These are phyloP conservation scores for Panzeria rudis DNA, from an alignment of 2,888 invertebrate species.

Conservation along the genomic window DNA sequence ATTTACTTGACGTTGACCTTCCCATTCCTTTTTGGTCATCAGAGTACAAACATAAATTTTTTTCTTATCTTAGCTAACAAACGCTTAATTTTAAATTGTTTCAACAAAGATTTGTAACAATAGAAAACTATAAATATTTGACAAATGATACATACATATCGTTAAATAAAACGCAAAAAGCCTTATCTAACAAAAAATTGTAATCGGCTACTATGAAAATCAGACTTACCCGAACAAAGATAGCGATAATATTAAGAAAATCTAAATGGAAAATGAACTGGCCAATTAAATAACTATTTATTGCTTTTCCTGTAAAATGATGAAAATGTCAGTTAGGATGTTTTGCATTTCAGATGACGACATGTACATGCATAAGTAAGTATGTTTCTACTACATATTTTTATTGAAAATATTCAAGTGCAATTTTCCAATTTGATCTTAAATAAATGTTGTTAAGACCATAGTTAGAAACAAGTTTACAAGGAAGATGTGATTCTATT, in stretches of 20 bases:
- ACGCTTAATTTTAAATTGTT: neutral
- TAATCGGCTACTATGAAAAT: too few species aligned
- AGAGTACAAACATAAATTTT: neutral
- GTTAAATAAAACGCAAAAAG: too few species aligned
- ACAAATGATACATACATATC: neutral
- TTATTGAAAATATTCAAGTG: conserved; percentile 15
- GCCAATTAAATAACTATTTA: too few species aligned
- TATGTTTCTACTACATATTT: neutral
- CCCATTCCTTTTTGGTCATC: conserved; percentile 15
- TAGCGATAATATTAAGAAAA: too few species aligned
- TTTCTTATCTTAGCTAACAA: neutral
- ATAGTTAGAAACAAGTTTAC: conserved; percentile 23
- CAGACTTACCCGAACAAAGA: too few species aligned
- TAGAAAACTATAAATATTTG: neutral
- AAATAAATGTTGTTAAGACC: conserved; percentile 26
- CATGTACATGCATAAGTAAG: neutral
- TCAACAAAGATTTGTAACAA: conserved; percentile 10
- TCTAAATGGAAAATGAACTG: too few species aligned
- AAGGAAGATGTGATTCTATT: neutral
- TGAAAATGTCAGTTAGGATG: too few species aligned
- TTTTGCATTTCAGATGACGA: too few species aligned
- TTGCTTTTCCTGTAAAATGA: too few species aligned
- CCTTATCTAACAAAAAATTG: too few species aligned
- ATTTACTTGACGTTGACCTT: conserved; percentile 44
- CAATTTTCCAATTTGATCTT: neutral